Base-by-base conservation (phyloP, 2,113 vertebrate genomes). In the Nothocercus nigrocapillus region DNA sequence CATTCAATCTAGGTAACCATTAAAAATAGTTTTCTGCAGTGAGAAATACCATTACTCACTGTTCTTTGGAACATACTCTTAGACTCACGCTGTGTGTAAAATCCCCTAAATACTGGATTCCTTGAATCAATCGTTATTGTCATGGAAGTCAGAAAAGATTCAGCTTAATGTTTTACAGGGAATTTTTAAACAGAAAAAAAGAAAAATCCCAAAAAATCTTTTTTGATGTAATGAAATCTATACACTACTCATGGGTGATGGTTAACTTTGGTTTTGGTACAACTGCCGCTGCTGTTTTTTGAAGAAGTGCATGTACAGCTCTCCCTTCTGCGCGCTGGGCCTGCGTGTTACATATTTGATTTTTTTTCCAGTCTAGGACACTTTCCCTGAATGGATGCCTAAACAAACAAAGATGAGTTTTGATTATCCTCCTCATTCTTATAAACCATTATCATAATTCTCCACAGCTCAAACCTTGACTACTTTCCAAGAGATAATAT, bases 361-460 rank as follows among this genome's bases (percentile, higher is more conserved):
- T 92, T 81, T 89, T 68, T 76, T 63, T 7, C 64, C 80, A 83
- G 61, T 68, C 42, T 88, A 88, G 58, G 93, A 73, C 1, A 10
- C 85, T 96, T 90, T 92, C 14, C 63, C 77, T 87, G 83, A 95
- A 89, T 73, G 73, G 30, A 79, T 69, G 85, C 83, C 93, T 89
- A 89, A 38, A 92, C 96, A 96, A 97, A 95, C 88, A 93, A 58
- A 96, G 72, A 92, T 82, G 73, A 94, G 93, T 95, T 95, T 94
- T 95, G 80, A 96, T 96, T 95, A 95, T 90, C 80, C 0, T 0
- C 83, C 58, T 89, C 2, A 1, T 89, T 86, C 92, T 88, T 96
- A 95, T 88, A 95, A 95, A 95, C 95, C 93, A 95, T 93, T 91
- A 88, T 62, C 84, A 91, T 28, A 56, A 56, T 30, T 70, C 85